Evolutionary conservation across 1,140 invertebrate species (phyloP), one percentile per base, ranked within the genome.

Genomic region (Drosophila equinoxialis): DNA sequence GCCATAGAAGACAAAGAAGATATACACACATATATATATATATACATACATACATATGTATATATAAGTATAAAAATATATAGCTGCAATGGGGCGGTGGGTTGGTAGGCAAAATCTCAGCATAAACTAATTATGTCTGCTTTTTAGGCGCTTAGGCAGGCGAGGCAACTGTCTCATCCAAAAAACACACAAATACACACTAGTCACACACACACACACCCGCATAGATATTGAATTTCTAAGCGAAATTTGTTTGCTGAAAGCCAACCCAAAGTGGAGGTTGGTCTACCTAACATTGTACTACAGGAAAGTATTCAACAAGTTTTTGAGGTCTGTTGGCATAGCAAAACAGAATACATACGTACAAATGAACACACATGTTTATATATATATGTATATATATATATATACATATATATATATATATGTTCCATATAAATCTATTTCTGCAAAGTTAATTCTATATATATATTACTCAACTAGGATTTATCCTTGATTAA

Each of bases 91-190:
- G 42, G n/a, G 41, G 11, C 11, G 41, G 41, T 11, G 41, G n/a
- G 5, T 30, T 3, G 30, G 30, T 6, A 11, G 45, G 75, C 59
- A 64, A 76, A 85, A 85, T 87, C 79, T 79, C 68, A 57, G 66
- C 71, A 63, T 86, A 87, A 85, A 82, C 83, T 82, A 85, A 85
- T 85, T 86, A 85, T 81, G 75, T 82, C 79, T 79, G 75, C 81
- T 75, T 85, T 85, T 86, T 85, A 81, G 81, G 71, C 68, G 78
- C 81, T 84, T 74, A 84, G 67, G 77, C 73, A 84, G 81, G 64
- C 77, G 71, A 70, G 42, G 54, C 71, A 76, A 48, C 58, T 62
- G 60, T 60, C 57, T 30, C 33, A 70, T 45, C 62, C 39, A 23
- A 51, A 51, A 51, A 11, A 59, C 63, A 14, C 67, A 62, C 66